Evolutionary conservation across 2,113 vertebrate genomes (phyloP).

Genomic region (Hemichromis elongatus): DNA sequence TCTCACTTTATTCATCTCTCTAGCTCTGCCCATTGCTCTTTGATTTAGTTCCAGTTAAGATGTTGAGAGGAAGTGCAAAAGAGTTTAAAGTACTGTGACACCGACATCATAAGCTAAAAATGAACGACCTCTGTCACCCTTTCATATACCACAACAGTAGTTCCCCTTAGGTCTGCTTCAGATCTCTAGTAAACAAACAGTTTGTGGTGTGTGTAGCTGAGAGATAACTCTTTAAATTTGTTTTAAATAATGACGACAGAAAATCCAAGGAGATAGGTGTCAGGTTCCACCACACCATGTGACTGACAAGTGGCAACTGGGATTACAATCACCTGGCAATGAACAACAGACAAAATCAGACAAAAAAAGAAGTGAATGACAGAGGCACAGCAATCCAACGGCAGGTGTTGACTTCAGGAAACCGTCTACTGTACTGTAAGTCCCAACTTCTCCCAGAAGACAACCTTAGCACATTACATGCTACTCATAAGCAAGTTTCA

Average conservation of each 20-base stretch:
- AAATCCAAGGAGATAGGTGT: neutral
- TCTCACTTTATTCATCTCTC: neutral
- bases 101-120: neutral
- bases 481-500: neutral
- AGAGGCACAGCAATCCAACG: neutral
- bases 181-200: neutral
- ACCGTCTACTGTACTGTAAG: neutral
- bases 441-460: neutral
- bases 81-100: neutral
- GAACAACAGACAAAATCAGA: neutral
- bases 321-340: neutral
- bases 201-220: neutral
- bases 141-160: neutral
- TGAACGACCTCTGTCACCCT: neutral
- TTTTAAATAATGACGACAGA: neutral
- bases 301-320: neutral
- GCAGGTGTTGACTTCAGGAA: neutral
- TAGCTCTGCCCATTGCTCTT: neutral
- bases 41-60: neutral
- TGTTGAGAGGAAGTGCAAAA: neutral
- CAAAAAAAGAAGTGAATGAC: neutral
- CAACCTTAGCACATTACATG: neutral
- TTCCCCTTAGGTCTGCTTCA: neutral
- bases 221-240: neutral
- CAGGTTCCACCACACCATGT: neutral